Conservation (phyloP, 1,140 invertebrate species). For the Heliconius eleuchia region DNA sequence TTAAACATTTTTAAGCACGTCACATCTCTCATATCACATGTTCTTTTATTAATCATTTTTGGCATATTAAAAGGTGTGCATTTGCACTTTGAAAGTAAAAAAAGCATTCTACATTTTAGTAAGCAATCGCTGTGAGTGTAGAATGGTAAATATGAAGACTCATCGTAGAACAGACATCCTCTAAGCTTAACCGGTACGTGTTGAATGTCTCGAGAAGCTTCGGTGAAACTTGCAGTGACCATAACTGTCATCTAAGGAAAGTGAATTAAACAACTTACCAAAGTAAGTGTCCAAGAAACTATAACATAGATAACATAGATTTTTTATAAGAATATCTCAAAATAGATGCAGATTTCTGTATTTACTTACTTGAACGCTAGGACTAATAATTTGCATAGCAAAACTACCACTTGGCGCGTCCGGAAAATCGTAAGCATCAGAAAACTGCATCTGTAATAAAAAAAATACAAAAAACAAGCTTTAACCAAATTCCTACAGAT, state of each 20-base stretch:
- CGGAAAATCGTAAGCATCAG: slow-evolving; percentile 77
- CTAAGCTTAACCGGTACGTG: slow-evolving; percentile 61
- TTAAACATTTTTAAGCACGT: slow-evolving; percentile 63
- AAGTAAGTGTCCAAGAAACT: background rate
- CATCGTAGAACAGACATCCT: slow-evolving; percentile 76
- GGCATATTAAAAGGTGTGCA: slow-evolving; percentile 82
- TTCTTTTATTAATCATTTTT: slow-evolving; percentile 65
- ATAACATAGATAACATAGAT: background rate
- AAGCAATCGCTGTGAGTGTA: slow-evolving; percentile 80
- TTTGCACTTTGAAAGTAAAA: slow-evolving; percentile 78
- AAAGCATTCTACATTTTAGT: slow-evolving; percentile 80
- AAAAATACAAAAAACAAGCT: background rate
- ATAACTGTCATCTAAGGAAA: slow-evolving; percentile 63
- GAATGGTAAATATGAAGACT: slow-evolving; percentile 66
- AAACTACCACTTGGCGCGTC: slow-evolving; percentile 76
- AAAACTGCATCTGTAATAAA: slow-evolving; percentile 70
- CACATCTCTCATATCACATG: slow-evolving; percentile 72
- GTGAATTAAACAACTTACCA: background rate
- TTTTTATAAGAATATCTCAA: background rate
- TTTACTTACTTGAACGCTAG: slow-evolving; percentile 60
- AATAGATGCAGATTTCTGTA: background rate
- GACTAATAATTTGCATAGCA: slow-evolving; percentile 68
- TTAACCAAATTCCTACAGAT: background rate
- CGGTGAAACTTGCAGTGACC: slow-evolving; percentile 65
- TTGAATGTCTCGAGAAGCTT: slow-evolving; percentile 73